Conservation (phyloP, 2,113 vertebrate genomes). For the Bujurquina vittata region DNA sequence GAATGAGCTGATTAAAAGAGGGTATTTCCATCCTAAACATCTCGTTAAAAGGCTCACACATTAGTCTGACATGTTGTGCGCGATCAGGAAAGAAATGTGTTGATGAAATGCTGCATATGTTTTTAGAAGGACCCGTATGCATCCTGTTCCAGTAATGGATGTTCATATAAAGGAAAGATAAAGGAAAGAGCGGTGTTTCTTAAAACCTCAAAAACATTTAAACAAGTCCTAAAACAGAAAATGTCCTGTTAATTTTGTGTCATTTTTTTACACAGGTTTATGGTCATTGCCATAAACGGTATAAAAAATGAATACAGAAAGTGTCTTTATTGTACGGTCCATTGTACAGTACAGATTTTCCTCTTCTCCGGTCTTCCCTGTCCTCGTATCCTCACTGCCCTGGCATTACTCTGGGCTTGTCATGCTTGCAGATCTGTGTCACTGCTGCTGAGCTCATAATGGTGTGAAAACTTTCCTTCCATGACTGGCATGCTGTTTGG, state of each 20-base stretch:
- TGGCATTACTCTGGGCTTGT: background rate
- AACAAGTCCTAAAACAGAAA: too few relatives aligned
- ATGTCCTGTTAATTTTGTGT: too few relatives aligned
- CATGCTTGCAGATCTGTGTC: background rate
- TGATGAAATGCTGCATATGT: background rate
- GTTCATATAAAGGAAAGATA: too few relatives aligned
- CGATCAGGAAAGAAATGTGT: background rate
- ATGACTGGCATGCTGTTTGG: background rate
- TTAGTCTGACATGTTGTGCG: background rate
- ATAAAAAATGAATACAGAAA: background rate
- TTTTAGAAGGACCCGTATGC: fast-evolving
- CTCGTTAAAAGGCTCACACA: background rate
- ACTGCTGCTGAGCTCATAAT: background rate
- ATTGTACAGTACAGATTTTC: background rate
- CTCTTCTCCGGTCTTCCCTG: background rate
- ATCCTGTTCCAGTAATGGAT: background rate
- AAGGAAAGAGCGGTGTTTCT: too few relatives aligned
- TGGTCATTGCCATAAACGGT: background rate
- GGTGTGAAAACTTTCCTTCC: background rate
- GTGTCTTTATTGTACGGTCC: background rate
- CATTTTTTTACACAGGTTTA: too few relatives aligned
- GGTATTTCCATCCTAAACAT: background rate
- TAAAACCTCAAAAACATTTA: too few relatives aligned
- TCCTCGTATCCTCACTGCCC: background rate
- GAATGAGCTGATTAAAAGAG: background rate